These are phyloP conservation scores for Halictus rubicundus DNA, from an alignment of 1,140 invertebrate genomes.

Conservation along the genomic window DNA sequence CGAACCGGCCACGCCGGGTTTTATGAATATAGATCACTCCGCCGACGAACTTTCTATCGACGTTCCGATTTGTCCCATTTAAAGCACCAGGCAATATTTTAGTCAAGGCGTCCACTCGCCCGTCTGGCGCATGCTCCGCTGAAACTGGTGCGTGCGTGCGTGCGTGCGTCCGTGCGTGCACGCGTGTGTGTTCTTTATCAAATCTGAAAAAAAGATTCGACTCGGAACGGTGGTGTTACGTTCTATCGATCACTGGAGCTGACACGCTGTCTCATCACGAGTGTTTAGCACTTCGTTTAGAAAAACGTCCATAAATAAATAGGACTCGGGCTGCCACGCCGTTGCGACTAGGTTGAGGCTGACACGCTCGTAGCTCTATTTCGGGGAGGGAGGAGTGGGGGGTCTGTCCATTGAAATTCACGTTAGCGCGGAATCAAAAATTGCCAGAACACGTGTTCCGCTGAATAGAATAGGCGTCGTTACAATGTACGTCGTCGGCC, in stretches of 20 bases:
- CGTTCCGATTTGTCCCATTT: neutral
- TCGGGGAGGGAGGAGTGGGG: no score
- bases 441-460: conserved; percentile 51
- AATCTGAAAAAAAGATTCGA: neutral
- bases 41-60: neutral
- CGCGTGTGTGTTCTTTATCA: neutral
- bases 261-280: conserved; percentile 37
- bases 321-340: neutral
- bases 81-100: neutral
- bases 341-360: neutral
- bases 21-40: neutral
- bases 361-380: conserved; percentile 29
- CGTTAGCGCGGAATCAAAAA: conserved; percentile 37
- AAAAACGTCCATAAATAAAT: conserved; percentile 62
- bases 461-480: conserved; percentile 33
- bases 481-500: neutral
- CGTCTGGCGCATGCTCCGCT: neutral
- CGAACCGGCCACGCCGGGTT: neutral
- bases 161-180: no score
- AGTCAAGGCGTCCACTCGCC: neutral
- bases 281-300: conserved; percentile 59
- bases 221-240: neutral
- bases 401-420: conserved; percentile 25
- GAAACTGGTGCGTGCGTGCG: neutral
- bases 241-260: conserved; percentile 24